Percentiles rank a stretch among this genome's conserved stretches.
phyloP scores from a whole-genome alignment of 2,888 invertebrate genomes.

The Apamea crenata region DNA sequence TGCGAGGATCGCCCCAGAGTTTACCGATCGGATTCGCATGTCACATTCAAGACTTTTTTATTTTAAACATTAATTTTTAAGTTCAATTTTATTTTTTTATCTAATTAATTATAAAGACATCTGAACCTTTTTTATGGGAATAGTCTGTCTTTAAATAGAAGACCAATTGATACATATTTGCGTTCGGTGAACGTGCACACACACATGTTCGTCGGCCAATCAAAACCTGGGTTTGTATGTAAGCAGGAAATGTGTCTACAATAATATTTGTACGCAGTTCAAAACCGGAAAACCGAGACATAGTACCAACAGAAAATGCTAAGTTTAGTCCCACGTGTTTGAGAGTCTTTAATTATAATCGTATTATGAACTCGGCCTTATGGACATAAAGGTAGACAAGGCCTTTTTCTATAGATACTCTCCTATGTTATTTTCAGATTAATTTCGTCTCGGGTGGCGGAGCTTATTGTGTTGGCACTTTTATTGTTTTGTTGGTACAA shows the following conservation, averaged over 20 bases:
- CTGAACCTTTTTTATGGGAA: background rate
- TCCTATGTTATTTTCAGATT: background rate
- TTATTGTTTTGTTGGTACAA: background rate
- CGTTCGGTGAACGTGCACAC: background rate
- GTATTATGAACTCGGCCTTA: background rate
- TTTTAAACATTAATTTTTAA: background rate
- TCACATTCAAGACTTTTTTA: background rate
- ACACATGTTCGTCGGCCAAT: constrained; percentile 6
- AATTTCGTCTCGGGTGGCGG: background rate
- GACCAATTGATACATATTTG: background rate
- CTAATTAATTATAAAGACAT: too few species aligned
- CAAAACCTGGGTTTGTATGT: background rate
- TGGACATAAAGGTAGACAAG: background rate
- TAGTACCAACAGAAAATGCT: background rate
- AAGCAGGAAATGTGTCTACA: background rate
- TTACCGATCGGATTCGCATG: too few species aligned
- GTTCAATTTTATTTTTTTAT: background rate
- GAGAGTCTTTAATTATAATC: background rate
- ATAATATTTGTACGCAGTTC: background rate
- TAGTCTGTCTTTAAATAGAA: background rate
- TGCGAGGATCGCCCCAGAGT: background rate
- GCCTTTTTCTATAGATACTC: background rate
- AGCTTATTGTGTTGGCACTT: background rate
- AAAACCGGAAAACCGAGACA: constrained; percentile 1
- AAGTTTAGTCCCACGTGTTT: background rate